Evolutionary conservation across 1,140 invertebrate genomes (phyloP), one percentile per base, ranked within the genome.

Genomic region (Brachystomella parvula): DNA sequence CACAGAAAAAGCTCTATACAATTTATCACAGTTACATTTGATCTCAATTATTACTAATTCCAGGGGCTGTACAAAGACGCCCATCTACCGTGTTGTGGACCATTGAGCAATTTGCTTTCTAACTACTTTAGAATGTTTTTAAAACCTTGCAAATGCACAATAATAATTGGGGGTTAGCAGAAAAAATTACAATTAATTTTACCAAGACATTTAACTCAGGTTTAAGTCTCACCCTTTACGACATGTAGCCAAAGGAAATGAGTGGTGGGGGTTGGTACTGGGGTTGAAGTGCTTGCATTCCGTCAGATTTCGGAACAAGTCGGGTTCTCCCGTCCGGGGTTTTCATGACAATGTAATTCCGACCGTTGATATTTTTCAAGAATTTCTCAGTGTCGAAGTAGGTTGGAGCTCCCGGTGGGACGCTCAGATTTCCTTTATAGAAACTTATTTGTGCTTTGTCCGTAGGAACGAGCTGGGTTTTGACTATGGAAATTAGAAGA

Each of bases 351-450:
- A 73, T 66, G 53, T 73, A 73, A 61, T 73, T 69, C 47, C 69
- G 64, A 24, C 71, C 71, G 26, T 73, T 73, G 35, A 73, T 73
- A 32, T 73, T 73, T 47, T 73, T 70, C 19, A 73, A 49, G 67
- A 73, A 73, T 66, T 73, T 73, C 26, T 73, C 71, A 26, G 71
- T 73, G 35, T 73, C 71, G 47, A 73, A 73, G 65, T 71, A 73
- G 21, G 67, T 69, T 0, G 71, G 69, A 1, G 68, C 71, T 19
- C 71, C 71, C 1, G 63, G 33, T 12, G 71, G 69, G 19, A 73
- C 69, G 1, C 63, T 61, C 56, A 73, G 47, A 47, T 73, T 73
- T 1, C 71, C 71, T 58, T 73, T 73, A 62, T 70, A 73, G 61
- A 73, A 73, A 59, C 71, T 65, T 19, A 26, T 21, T 9, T 60